A percentile compares a stretch with the other conserved stretches of the same genome.
Evolutionary conservation across 1,140 invertebrate species (phyloP).

Genomic region (Paraescarpia echinospica): DNA sequence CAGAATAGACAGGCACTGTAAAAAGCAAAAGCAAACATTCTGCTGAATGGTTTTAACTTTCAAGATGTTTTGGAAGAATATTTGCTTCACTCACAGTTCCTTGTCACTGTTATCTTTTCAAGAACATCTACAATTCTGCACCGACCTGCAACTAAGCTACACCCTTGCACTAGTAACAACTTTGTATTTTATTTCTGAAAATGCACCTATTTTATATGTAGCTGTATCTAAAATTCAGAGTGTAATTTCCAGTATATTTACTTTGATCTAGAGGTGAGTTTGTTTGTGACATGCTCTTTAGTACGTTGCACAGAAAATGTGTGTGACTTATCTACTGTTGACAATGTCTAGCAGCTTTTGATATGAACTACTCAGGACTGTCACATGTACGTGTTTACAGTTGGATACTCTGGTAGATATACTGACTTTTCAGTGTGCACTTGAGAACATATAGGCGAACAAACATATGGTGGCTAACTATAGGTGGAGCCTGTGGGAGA

Average conservation of each 20-base stretch:
- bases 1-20: no score
- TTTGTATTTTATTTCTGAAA: not conserved
- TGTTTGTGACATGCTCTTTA: not conserved
- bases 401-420: not conserved
- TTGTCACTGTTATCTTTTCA: not conserved
- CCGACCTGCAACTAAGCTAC: not conserved
- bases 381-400: not conserved
- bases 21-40: no score
- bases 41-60: not conserved
- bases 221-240: not conserved
- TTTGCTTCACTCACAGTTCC: not conserved
- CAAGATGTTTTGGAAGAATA: not conserved
- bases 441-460: not conserved
- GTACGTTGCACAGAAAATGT: no score
- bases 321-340: not conserved
- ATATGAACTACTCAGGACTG: not conserved
- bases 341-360: not conserved
- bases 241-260: not conserved
- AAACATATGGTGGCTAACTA: not conserved
- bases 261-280: not conserved
- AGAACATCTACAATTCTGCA: not conserved
- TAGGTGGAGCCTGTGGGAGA: not conserved
- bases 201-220: not conserved
- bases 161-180: not conserved
- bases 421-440: not conserved